These are phyloP conservation scores for Synergus laeviventris DNA, from an alignment of 2,888 invertebrate genomes.

Conservation along the genomic window DNA sequence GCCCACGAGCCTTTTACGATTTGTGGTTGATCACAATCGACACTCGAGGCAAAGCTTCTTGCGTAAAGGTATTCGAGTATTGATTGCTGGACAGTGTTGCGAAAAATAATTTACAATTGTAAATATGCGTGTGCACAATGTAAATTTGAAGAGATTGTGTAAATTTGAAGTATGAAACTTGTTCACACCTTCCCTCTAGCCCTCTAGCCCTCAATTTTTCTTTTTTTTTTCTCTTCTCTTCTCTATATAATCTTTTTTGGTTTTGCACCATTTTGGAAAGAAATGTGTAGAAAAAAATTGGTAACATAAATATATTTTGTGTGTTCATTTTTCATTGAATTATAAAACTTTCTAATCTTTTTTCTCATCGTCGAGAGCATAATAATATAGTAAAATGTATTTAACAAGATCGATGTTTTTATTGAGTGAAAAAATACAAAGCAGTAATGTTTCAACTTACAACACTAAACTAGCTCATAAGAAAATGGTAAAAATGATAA, in stretches of 20 bases:
- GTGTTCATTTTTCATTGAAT: no score
- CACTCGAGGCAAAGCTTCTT: conserved; percentile 8
- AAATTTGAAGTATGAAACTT: not conserved
- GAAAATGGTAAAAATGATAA: not conserved
- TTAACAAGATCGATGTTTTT: not conserved
- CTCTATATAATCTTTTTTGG: not conserved
- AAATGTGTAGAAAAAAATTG: no score
- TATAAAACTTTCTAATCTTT: no score
- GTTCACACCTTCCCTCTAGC: not conserved
- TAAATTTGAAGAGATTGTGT: not conserved
- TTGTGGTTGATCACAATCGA: conserved; percentile 22
- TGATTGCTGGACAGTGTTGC: not conserved
- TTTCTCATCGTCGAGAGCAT: no score
- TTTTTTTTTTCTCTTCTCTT: no score
- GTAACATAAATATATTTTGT: no score
- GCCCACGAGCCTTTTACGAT: conserved; percentile 11
- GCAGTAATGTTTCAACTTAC: not conserved
- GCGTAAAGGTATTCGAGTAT: conserved; percentile 6
- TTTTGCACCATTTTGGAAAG: not conserved
- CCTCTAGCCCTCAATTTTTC: not conserved
- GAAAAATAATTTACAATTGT: not conserved
- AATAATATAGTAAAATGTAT: no score
- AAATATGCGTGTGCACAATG: not conserved
- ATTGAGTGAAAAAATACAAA: not conserved
- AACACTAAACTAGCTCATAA: not conserved